Evolutionary conservation across 2,888 invertebrate species (phyloP).

Genomic region (Parascotia fuliginaria): DNA sequence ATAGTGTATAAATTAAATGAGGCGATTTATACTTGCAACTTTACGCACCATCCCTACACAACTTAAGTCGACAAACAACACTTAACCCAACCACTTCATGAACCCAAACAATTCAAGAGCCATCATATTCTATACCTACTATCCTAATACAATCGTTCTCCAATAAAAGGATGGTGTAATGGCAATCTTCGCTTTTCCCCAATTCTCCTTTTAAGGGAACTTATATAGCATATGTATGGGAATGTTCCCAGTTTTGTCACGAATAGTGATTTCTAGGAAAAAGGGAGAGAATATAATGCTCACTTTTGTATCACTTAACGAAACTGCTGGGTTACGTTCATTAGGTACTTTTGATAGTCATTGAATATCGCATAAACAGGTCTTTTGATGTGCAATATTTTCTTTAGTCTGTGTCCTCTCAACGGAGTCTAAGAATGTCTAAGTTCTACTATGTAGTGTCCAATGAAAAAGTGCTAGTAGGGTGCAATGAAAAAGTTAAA

Average conservation of each 20-base stretch:
- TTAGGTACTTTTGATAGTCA: background rate
- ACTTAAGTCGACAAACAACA: background rate
- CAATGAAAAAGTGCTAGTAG: no score
- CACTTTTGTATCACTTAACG: slow-evolving; percentile 12
- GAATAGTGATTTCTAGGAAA: slow-evolving; percentile 38
- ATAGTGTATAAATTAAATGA: no score
- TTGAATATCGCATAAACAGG: background rate
- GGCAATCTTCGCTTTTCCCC: slow-evolving; percentile 29
- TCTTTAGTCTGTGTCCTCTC: no score
- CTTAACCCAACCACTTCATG: background rate
- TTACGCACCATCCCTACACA: no score
- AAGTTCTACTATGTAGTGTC: no score
- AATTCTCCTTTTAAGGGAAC: slow-evolving; percentile 25
- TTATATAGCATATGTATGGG: slow-evolving; percentile 41
- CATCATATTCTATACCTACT: slow-evolving; percentile 21
- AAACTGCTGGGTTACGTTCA: background rate
- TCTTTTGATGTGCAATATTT: no score
- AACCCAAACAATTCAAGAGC: background rate
- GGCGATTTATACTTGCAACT: no score
- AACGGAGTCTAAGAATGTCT: no score
- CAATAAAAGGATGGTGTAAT: slow-evolving; percentile 29
- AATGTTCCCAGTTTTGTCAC: slow-evolving; percentile 41
- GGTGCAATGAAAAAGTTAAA: no score
- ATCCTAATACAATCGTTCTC: slow-evolving; percentile 35
- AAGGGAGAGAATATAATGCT: slow-evolving; percentile 16